Percentiles rank a stretch among this genome's conserved stretches.
Evolutionary conservation across 2,888 invertebrate genomes (phyloP).

Genomic region (Romanomermis culicivorax): DNA sequence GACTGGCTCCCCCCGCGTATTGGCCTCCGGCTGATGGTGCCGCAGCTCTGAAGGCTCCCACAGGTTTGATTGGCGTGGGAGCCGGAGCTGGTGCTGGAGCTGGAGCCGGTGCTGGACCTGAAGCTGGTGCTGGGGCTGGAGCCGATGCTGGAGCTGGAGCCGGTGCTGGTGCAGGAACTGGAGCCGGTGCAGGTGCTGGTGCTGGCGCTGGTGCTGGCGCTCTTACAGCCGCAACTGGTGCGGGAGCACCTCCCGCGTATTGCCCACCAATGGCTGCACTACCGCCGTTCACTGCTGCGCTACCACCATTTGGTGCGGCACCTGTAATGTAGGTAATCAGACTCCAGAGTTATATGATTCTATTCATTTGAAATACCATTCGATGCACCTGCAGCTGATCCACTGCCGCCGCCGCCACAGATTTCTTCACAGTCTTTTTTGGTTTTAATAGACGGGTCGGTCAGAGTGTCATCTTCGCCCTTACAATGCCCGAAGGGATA

Average conservation of each 20-base stretch:
- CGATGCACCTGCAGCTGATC: background rate
- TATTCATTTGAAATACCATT: too few relatives aligned
- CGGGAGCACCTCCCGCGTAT: background rate
- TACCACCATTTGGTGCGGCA: too few relatives aligned
- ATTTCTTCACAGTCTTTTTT: slow-evolving; percentile 1
- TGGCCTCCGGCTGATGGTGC: background rate
- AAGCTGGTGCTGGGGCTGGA: slow-evolving; percentile 1
- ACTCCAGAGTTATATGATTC: too few relatives aligned
- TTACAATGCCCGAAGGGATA: slow-evolving; percentile 5
- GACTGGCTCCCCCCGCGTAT: background rate
- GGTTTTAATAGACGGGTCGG: background rate
- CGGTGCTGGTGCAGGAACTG: slow-evolving; percentile 1
- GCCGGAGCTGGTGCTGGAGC: slow-evolving; percentile 5
- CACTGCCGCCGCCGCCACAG: background rate
- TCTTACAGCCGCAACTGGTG: background rate
- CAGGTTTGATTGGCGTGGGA: background rate
- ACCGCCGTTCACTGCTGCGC: too few relatives aligned
- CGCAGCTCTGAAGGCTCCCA: background rate
- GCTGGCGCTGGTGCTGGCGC: background rate
- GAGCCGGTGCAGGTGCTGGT: slow-evolving; percentile 2
- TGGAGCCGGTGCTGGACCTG: background rate
- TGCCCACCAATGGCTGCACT: background rate
- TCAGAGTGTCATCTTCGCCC: background rate
- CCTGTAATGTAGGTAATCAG: too few relatives aligned
- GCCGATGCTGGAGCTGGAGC: slow-evolving; percentile 2